phyloP scores from a whole-genome alignment of 2,888 invertebrate species.

The Brachypalpus laphriformis region DNA sequence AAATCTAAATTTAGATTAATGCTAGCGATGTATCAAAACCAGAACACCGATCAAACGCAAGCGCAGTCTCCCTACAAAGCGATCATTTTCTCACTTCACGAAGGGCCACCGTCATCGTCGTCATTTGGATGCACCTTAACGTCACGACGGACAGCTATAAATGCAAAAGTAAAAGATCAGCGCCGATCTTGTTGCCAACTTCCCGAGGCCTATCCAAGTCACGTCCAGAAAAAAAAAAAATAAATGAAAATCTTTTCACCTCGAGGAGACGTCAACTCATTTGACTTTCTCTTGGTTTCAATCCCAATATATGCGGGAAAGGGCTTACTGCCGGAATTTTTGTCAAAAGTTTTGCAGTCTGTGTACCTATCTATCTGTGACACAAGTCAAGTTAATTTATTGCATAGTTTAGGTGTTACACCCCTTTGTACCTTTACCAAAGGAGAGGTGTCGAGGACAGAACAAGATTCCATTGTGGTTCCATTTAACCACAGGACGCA shows the following conservation, averaged over 20 bases:
- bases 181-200: conserved; percentile 43
- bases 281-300: conserved; percentile 35
- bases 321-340: conserved; percentile 1
- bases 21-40: conserved; percentile 34
- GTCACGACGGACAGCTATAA: conserved; percentile 43
- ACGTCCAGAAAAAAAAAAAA: background rate
- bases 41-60: conserved; percentile 28
- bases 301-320: background rate
- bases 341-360: background rate
- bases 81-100: background rate
- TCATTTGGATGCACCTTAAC: conserved; percentile 12
- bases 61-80: background rate
- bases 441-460: background rate
- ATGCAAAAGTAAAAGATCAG: conserved; percentile 33
- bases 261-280: background rate
- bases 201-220: conserved; percentile 26
- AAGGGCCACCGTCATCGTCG: conserved; percentile 22
- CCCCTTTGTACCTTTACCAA: background rate
- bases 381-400: conserved; percentile 31
- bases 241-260: background rate
- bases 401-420: background rate
- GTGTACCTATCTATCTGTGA: background rate
- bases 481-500: conserved; percentile 39
- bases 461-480: conserved; percentile 41
- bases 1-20: conserved; percentile 44